These are phyloP conservation scores for Chromoteleia sp. DNA, from an alignment of 2,888 invertebrate genomes.

Conservation along the genomic window DNA sequence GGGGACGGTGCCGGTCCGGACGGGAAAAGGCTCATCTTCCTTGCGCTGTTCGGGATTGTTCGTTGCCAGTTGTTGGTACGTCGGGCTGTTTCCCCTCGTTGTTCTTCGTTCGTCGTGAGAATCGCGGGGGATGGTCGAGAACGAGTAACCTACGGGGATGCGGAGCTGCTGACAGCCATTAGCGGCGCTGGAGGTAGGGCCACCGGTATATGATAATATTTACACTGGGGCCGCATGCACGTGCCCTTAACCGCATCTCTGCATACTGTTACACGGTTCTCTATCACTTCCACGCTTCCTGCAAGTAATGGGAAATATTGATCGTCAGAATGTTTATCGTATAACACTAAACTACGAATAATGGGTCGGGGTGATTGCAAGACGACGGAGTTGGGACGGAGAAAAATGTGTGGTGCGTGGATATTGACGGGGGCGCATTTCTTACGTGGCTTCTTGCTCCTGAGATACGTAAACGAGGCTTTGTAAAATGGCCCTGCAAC, in stretches of 20 bases:
- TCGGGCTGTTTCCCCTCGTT: constrained; percentile 50
- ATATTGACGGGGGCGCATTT: constrained; percentile 30
- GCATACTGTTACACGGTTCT: constrained; percentile 97
- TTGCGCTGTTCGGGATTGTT: constrained; percentile 41
- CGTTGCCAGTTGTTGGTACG: constrained; percentile 53
- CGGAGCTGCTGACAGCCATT: constrained; percentile 87
- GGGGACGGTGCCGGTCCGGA: constrained; percentile 45
- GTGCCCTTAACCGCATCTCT: constrained; percentile 97
- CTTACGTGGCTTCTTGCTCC: constrained; percentile 40
- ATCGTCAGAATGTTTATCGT: constrained; percentile 64
- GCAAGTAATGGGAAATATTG: constrained; percentile 82
- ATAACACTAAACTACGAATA: constrained; percentile 53
- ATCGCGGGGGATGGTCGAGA: constrained; percentile 69
- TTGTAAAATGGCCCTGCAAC: constrained; percentile 30
- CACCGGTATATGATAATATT: constrained; percentile 98
- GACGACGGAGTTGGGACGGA: constrained; percentile 36
- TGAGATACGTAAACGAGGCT: constrained; percentile 36
- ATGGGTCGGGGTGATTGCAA: constrained; percentile 50
- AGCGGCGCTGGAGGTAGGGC: constrained; percentile 93
- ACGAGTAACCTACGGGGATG: constrained; percentile 76
- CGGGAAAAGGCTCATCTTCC: constrained; percentile 50
- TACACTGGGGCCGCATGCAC: constrained; percentile 97
- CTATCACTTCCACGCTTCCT: constrained; percentile 98
- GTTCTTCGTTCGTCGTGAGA: constrained; percentile 60
- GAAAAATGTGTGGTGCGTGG: constrained; percentile 52